Percentiles rank a stretch among this genome's conserved stretches.
These are phyloP conservation scores for Reticulitermes speratus DNA, from an alignment of 1,140 invertebrate species.

Conservation along the genomic window DNA sequence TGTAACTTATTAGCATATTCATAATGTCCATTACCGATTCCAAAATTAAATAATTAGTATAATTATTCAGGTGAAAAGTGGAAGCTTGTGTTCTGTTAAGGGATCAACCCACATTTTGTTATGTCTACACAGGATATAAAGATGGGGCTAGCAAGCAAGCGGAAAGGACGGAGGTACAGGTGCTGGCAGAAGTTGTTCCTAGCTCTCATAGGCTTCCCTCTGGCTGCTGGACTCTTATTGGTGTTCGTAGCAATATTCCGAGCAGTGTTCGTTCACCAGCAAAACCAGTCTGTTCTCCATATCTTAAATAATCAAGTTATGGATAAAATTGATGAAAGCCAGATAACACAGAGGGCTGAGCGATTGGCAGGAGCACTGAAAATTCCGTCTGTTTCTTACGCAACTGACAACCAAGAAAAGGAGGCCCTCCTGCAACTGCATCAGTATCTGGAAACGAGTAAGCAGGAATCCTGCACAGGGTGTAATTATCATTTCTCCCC, in stretches of 20 bases:
- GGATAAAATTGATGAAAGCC: constrained; percentile 35
- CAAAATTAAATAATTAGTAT: not conserved
- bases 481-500: not conserved
- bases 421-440: constrained; percentile 34
- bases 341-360: constrained; percentile 35
- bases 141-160: constrained; percentile 31
- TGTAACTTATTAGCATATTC: too few species aligned
- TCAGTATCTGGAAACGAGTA: constrained; percentile 37
- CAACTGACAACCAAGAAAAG: constrained; percentile 36
- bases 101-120: constrained; percentile 18
- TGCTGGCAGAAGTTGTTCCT: constrained; percentile 33
- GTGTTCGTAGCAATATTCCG: constrained; percentile 30
- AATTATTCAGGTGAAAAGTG: constrained; percentile 10
- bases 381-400: constrained; percentile 37
- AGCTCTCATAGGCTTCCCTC: constrained; percentile 32
- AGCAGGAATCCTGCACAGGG: constrained; percentile 22
- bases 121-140: constrained; percentile 20
- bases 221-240: constrained; percentile 26
- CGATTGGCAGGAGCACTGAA: constrained; percentile 36
- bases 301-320: constrained; percentile 28
- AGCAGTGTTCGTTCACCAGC: constrained; percentile 28
- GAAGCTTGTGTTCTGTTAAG: not conserved
- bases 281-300: constrained; percentile 22
- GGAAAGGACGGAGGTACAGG: constrained; percentile 33
- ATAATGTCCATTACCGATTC: not conserved